These are phyloP conservation scores for Ophiothrix spiculata DNA, from an alignment of 35 echinoderm and acorn worm species.

Conservation along the genomic window DNA sequence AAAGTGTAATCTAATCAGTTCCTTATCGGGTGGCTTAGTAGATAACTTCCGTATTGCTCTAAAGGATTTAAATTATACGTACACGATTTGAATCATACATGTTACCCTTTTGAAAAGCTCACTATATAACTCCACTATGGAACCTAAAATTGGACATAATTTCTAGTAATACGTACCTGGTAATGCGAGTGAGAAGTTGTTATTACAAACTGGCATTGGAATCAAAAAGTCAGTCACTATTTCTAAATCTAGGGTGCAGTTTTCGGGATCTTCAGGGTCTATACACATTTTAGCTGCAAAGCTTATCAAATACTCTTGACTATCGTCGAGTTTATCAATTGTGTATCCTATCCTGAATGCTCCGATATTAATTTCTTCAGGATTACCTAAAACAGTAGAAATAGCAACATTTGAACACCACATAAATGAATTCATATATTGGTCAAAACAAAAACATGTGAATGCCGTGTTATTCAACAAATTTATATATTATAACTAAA, in stretches of 20 bases:
- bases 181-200: slow-evolving; percentile 3
- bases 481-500: too few species aligned
- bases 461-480: too few species aligned
- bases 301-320: slow-evolving; percentile 6
- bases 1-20: too few species aligned
- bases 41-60: too few species aligned
- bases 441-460: too few species aligned
- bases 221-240: not conserved
- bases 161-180: not conserved
- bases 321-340: slow-evolving; percentile 8
- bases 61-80: not conserved
- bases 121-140: not conserved
- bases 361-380: slow-evolving; percentile 8
- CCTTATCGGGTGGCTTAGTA: too few species aligned
- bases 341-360: not conserved
- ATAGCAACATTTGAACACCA: too few species aligned
- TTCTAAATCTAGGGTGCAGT: not conserved
- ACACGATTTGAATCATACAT: too few species aligned
- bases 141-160: not conserved
- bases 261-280: not conserved
- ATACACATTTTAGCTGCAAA: not conserved
- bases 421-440: too few species aligned
- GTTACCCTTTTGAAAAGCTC: not conserved
- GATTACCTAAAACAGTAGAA: too few species aligned
- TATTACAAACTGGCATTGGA: slow-evolving; percentile 10